A percentile compares a stretch with the other conserved stretches of the same genome.
Conservation (phyloP, 2,888 invertebrate species). For the Eristalis tenax region DNA sequence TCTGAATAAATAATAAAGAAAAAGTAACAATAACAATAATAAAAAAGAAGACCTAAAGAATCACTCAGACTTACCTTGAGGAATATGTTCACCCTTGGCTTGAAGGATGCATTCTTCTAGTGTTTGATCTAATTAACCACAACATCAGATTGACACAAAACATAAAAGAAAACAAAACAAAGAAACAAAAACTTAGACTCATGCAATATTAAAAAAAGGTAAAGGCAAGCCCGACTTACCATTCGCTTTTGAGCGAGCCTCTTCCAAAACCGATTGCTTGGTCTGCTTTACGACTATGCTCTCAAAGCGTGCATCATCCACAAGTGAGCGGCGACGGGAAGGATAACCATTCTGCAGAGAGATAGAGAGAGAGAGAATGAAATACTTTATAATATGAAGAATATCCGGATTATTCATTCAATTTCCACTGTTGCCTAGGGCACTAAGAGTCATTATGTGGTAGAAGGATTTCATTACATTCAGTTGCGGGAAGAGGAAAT, state of each 20-base stretch:
- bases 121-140: constrained; percentile 83
- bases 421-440: constrained; percentile 65
- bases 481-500: constrained; percentile 44
- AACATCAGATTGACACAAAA: constrained; percentile 58
- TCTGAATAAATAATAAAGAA: constrained; percentile 82
- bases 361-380: constrained; percentile 40
- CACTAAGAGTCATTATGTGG: constrained; percentile 61
- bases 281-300: constrained; percentile 97
- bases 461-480: constrained; percentile 55
- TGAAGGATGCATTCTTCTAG: constrained; percentile 86
- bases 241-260: constrained; percentile 93
- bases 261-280: constrained; percentile 94
- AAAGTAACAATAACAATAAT: constrained; percentile 74
- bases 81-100: constrained; percentile 81
- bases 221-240: constrained; percentile 83
- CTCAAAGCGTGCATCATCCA: constrained; percentile 98
- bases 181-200: constrained; percentile 63
- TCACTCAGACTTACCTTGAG: constrained; percentile 66
- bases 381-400: constrained; percentile 5
- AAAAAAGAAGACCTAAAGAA: constrained; percentile 80
- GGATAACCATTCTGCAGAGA: constrained; percentile 96
- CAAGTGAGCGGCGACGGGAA: constrained; percentile 95
- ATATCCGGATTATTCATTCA: constrained; percentile 37
- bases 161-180: constrained; percentile 68
- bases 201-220: constrained; percentile 62